These are phyloP conservation scores for Corythornis madagascariensis DNA, from an alignment of 2,113 vertebrate genomes.

Conservation along the genomic window DNA sequence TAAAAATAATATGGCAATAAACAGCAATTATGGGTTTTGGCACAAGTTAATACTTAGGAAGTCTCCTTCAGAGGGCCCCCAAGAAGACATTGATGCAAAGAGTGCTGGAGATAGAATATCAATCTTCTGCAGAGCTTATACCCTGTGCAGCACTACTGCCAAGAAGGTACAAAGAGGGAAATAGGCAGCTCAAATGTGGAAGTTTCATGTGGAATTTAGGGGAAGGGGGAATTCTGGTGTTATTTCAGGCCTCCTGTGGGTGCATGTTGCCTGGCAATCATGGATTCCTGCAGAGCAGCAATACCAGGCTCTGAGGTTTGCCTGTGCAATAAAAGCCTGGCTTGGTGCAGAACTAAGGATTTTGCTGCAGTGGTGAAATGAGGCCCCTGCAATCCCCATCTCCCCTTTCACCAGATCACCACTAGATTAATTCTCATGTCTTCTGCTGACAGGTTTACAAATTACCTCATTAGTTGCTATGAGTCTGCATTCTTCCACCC, in stretches of 20 bases:
- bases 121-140: not conserved
- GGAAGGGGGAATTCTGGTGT: not conserved
- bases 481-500: slow-evolving; percentile 34
- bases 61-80: not conserved
- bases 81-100: not conserved
- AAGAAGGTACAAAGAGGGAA: not conserved
- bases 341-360: not conserved
- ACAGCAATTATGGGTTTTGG: not conserved
- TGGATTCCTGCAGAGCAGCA: not conserved
- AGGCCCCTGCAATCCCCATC: not conserved
- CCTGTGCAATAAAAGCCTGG: not conserved
- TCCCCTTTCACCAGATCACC: not conserved
- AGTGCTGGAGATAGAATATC: not conserved
- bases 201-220: not conserved
- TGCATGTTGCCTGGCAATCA: not conserved
- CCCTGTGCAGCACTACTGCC: not conserved
- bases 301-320: not conserved
- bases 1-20: not conserved
- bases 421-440: slow-evolving; percentile 44
- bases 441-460: slow-evolving; percentile 48
- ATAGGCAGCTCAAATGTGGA: not conserved
- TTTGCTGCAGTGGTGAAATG: not conserved
- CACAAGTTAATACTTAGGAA: slow-evolving; percentile 17
- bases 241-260: not conserved
- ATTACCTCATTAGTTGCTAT: slow-evolving; percentile 59